Conservation (phyloP, 92 coral and sea anemone species). For the Phenganax stokvisi region DNA sequence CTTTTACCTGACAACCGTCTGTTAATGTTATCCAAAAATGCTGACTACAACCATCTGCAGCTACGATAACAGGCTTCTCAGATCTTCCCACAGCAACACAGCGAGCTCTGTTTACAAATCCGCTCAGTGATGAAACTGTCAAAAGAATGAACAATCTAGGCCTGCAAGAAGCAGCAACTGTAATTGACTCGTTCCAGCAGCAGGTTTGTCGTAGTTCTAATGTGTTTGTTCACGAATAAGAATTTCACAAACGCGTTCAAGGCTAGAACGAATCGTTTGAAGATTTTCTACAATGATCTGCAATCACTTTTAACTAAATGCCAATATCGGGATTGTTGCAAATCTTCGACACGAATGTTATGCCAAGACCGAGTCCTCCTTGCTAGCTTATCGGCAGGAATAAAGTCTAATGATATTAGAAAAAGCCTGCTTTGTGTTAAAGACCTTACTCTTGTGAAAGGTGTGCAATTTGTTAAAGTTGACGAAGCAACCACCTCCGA, state of each 20-base stretch:
- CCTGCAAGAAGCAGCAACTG: constrained; percentile 5
- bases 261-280: constrained; percentile 34
- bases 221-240: constrained; percentile 37
- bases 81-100: constrained; percentile 14
- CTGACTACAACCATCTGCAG: neutral
- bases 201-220: constrained; percentile 40
- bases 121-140: constrained; percentile 26
- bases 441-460: constrained; percentile 45
- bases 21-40: too few relatives aligned
- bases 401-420: constrained; percentile 35
- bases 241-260: constrained; percentile 38
- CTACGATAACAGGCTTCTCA: neutral
- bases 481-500: constrained; percentile 28
- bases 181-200: constrained; percentile 24
- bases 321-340: constrained; percentile 36
- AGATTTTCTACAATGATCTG: constrained; percentile 37
- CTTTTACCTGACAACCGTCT: too few relatives aligned
- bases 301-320: constrained; percentile 39
- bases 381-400: constrained; percentile 38
- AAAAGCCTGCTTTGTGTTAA: constrained; percentile 25
- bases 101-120: constrained; percentile 25
- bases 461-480: constrained; percentile 19
- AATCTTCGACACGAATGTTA: constrained; percentile 19
- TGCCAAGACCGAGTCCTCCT: constrained; percentile 35
- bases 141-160: constrained; percentile 36